These are phyloP conservation scores for Callyntrura sp. DNA, from an alignment of 2,888 invertebrate genomes.

Conservation along the genomic window DNA sequence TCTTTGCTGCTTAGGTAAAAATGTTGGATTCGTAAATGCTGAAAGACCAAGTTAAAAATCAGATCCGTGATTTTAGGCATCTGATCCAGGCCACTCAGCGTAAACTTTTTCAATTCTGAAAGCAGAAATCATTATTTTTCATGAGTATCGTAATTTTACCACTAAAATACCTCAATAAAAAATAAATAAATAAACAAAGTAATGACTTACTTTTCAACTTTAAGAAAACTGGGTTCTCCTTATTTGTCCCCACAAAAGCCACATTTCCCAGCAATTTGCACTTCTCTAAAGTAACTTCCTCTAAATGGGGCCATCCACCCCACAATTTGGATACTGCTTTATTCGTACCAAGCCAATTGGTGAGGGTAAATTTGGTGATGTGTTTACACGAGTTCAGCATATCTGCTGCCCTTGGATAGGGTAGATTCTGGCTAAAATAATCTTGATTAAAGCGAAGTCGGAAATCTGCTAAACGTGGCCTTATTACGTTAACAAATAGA, in stretches of 20 bases:
- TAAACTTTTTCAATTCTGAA: conserved; percentile 2
- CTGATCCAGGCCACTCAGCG: not conserved
- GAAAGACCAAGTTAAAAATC: not conserved
- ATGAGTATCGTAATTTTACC: too few species aligned
- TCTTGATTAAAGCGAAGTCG: not conserved
- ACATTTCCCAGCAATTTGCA: conserved; percentile 25
- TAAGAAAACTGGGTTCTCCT: not conserved
- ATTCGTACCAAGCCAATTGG: conserved; percentile 45
- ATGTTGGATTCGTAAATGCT: not conserved
- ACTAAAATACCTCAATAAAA: too few species aligned
- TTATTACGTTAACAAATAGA: not conserved
- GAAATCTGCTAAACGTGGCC: not conserved
- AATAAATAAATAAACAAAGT: too few species aligned
- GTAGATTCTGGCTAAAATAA: not conserved
- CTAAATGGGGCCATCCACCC: not conserved
- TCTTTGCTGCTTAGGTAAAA: not conserved
- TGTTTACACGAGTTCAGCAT: not conserved
- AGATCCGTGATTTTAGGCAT: not conserved
- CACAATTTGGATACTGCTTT: conserved; percentile 14
- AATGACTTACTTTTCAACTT: conserved; percentile 18
- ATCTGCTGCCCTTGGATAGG: not conserved
- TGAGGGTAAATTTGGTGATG: conserved; percentile 3
- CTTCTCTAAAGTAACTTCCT: conserved; percentile 24
- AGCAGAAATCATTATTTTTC: not conserved
- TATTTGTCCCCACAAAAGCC: conserved; percentile 15